phyloP scores from a whole-genome alignment of 2,797 vertebrate genomes.

The Odontamblyopus lacepedii region DNA sequence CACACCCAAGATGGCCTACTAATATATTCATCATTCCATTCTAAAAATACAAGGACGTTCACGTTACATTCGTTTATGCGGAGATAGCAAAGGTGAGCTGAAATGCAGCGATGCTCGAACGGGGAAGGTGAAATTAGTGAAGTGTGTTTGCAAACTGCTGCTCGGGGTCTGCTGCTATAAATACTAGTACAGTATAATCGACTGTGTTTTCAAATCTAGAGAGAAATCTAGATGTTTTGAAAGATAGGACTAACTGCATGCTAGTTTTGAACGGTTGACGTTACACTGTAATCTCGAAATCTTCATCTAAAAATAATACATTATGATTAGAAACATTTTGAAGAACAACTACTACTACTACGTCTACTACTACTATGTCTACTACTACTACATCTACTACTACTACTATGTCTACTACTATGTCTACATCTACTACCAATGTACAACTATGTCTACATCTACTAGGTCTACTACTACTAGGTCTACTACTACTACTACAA shows the following conservation, averaged over 20 bases:
- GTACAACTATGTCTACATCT: no score
- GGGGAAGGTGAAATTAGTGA: slow-evolving; percentile 34
- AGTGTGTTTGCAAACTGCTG: slow-evolving; percentile 25
- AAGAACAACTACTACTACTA: no score
- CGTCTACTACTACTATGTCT: no score
- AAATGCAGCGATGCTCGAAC: slow-evolving; percentile 11
- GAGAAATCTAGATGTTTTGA: background rate
- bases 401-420: no score
- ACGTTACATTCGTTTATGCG: slow-evolving; percentile 37
- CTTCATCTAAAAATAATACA: no score
- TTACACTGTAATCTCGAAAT: no score
- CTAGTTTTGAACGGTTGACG: no score
- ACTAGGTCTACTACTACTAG: no score
- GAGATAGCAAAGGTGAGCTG: slow-evolving; percentile 28
- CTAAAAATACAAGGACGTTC: slow-evolving; percentile 55
- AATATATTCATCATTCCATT: slow-evolving; percentile 30
- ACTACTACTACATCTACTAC: no score
- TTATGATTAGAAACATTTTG: no score
- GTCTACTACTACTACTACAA: no score
- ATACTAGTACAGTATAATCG: background rate
- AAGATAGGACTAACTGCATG: background rate
- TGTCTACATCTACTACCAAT: no score
- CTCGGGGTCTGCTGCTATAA: slow-evolving; percentile 17
- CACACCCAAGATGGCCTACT: slow-evolving; percentile 42
- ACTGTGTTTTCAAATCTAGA: background rate